Conservation (phyloP, 2,797 vertebrate species). For the Amphiprion clarkii region DNA sequence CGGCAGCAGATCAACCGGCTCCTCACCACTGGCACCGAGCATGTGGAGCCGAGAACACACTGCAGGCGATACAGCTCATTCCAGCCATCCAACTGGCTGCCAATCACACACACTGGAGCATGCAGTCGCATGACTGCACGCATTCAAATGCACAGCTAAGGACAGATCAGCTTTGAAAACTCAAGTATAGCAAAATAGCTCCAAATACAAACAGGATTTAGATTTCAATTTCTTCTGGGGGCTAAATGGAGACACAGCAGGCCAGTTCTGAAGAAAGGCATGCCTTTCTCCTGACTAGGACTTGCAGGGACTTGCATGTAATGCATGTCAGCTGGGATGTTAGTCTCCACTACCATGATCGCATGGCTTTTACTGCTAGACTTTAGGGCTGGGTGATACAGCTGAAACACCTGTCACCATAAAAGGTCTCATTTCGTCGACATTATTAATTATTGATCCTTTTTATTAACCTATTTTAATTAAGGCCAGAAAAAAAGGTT, state of each 20-base stretch:
- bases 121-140: slow-evolving; percentile 44
- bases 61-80: slow-evolving; percentile 61
- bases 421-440: too few species aligned
- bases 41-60: slow-evolving; percentile 63
- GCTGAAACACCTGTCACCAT: too few species aligned
- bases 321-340: slow-evolving; percentile 13
- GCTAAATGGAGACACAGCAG: background rate
- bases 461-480: too few species aligned
- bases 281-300: slow-evolving; percentile 3
- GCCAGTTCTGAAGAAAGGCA: slow-evolving; percentile 9
- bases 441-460: too few species aligned
- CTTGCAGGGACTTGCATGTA: slow-evolving; percentile 38
- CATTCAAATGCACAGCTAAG: slow-evolving; percentile 32
- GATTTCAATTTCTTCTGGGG: background rate
- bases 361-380: background rate
- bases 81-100: slow-evolving; percentile 66
- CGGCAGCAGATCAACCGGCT: slow-evolving; percentile 44
- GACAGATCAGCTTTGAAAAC: slow-evolving; percentile 16
- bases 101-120: slow-evolving; percentile 57
- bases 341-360: background rate
- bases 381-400: too few species aligned
- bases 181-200: background rate
- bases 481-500: too few species aligned
- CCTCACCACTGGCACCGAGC: slow-evolving; percentile 52
- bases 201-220: background rate